A percentile compares a stretch with the other conserved stretches of the same genome.
These are phyloP conservation scores for Bubalus kerabau DNA, from an alignment of 2,113 vertebrate genomes.

Conservation along the genomic window DNA sequence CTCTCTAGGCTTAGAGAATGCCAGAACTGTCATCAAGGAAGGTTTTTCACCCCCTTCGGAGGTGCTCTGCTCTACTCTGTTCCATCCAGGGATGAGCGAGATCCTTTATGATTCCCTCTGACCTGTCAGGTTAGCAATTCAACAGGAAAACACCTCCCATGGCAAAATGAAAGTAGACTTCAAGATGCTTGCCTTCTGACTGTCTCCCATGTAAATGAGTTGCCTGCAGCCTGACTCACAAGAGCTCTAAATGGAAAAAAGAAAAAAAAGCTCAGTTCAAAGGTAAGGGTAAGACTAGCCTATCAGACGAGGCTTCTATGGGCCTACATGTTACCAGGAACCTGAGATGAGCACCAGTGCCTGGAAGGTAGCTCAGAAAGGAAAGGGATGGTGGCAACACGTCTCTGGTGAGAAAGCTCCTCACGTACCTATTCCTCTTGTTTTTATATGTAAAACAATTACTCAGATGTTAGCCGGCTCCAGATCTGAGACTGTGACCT, in stretches of 20 bases:
- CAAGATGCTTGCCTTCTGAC: constrained; percentile 48
- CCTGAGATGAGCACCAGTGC: not conserved
- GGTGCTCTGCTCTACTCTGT: not conserved
- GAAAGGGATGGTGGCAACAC: not conserved
- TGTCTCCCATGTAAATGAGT: constrained; percentile 66
- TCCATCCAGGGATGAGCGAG: constrained; percentile 34
- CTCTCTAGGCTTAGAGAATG: not conserved
- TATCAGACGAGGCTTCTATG: not conserved
- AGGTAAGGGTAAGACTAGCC: not conserved
- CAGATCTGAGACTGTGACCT: not conserved
- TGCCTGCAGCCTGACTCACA: constrained; percentile 64
- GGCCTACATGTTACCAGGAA: not conserved
- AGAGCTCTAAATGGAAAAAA: constrained; percentile 56
- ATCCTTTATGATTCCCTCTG: constrained; percentile 37
- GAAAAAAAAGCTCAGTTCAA: not conserved
- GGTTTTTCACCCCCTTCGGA: not conserved
- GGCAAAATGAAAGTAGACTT: constrained; percentile 52
- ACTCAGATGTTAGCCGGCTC: not conserved
- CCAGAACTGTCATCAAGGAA: not conserved
- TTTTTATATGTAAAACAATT: constrained; percentile 11
- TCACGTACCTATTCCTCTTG: not conserved
- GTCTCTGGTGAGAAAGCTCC: not conserved
- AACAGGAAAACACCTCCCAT: constrained; percentile 60
- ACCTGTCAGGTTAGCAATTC: constrained; percentile 58
- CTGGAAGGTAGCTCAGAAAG: not conserved